phyloP scores from a whole-genome alignment of 2,113 vertebrate species.

The Poicephalus gulielmi region DNA sequence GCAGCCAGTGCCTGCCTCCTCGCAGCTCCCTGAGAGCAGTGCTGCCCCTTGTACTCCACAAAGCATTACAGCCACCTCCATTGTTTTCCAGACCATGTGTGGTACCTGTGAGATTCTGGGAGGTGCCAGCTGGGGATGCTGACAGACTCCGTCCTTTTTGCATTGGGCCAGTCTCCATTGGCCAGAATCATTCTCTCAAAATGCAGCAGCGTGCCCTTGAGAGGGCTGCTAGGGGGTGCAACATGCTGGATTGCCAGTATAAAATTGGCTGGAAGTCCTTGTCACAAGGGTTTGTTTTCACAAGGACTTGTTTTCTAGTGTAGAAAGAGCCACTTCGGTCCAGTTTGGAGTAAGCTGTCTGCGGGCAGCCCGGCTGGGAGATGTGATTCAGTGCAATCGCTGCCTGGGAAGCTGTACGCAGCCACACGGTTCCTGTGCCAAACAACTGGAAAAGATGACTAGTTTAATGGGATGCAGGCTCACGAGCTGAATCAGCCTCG shows the following conservation, averaged over 20 bases:
- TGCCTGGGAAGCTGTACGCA: neutral
- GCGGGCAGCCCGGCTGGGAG: neutral
- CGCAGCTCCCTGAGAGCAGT: neutral
- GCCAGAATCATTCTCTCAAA: neutral
- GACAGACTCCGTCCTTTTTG: neutral
- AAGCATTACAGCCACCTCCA: neutral
- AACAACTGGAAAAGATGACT: conserved; percentile 54
- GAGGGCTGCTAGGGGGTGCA: neutral
- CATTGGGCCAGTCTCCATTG: accelerated
- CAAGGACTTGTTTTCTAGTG: neutral
- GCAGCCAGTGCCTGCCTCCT: neutral
- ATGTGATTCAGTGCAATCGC: neutral
- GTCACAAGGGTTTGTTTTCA: neutral
- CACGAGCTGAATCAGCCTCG: neutral
- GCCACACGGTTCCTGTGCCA: neutral
- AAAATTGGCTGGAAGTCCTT: neutral
- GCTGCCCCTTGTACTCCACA: neutral
- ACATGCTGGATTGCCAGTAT: accelerated
- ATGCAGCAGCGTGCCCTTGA: neutral
- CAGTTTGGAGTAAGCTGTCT: neutral
- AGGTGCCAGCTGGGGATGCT: neutral
- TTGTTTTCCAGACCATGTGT: accelerated
- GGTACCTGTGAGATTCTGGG: neutral
- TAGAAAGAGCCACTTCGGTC: neutral
- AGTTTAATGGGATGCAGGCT: conserved; percentile 51